Conservation (phyloP, 2,888 invertebrate genomes). For the Hylaea fasciaria region DNA sequence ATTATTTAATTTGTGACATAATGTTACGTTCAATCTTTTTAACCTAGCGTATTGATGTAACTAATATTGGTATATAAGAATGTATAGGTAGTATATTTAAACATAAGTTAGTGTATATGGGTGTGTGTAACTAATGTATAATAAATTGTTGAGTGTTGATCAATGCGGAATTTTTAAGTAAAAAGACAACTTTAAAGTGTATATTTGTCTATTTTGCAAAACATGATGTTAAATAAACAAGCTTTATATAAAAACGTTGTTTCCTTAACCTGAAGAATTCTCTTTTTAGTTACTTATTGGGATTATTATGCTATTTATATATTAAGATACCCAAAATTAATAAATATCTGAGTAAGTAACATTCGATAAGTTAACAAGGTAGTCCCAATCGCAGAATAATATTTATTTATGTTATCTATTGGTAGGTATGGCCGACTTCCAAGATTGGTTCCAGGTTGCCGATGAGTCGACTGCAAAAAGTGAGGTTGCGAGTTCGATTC, state of each 20-base stretch:
- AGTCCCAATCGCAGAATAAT: no score
- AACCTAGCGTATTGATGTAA: slow-evolving; percentile 23
- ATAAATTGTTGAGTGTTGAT: slow-evolving; percentile 82
- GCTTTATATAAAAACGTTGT: slow-evolving; percentile 71
- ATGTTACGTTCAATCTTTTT: slow-evolving; percentile 44
- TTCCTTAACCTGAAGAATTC: slow-evolving; percentile 35
- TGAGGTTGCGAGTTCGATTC: no score
- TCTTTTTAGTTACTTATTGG: neutral
- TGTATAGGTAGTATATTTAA: slow-evolving; percentile 41
- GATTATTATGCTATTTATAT: no score
- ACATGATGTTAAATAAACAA: slow-evolving; percentile 84
- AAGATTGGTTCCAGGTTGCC: no score
- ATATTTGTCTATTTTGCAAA: slow-evolving; percentile 85
- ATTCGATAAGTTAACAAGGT: slow-evolving; percentile 7
- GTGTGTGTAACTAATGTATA: slow-evolving; percentile 73
- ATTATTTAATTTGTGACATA: slow-evolving; percentile 4
- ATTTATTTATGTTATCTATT: no score
- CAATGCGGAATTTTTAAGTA: slow-evolving; percentile 79
- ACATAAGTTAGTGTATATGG: slow-evolving; percentile 34
- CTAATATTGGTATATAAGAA: slow-evolving; percentile 37
- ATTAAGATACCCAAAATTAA: slow-evolving; percentile 6
- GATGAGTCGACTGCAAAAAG: no score
- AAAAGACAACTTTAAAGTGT: slow-evolving; percentile 77
- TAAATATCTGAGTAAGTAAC: neutral
- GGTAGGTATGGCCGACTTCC: no score